Conservation (phyloP, 1,140 invertebrate species). For the Pissodes strobi region DNA sequence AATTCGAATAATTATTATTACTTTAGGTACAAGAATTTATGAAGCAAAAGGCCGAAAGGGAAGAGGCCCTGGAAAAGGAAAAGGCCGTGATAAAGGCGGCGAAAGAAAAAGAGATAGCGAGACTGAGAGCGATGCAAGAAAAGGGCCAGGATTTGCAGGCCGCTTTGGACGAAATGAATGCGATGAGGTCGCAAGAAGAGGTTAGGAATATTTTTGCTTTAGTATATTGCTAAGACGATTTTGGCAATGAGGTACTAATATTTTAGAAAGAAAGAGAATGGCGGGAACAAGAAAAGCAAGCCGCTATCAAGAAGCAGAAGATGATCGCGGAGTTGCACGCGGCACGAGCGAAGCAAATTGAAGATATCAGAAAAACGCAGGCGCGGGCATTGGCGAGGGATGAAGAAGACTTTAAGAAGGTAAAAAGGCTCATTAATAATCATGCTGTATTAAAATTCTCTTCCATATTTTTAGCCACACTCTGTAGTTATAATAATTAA, state of each 20-base stretch:
- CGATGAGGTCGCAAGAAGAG: slow-evolving; percentile 55
- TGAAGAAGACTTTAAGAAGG: slow-evolving; percentile 63
- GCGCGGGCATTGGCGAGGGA: slow-evolving; percentile 66
- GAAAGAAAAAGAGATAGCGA: slow-evolving; percentile 59
- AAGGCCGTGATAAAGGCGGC: slow-evolving; percentile 56
- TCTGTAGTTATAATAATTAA: too few species aligned
- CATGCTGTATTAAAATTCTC: too few species aligned
- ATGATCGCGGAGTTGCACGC: slow-evolving; percentile 49
- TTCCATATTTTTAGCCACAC: too few species aligned
- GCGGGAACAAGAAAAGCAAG: slow-evolving; percentile 54
- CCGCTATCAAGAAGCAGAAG: slow-evolving; percentile 45
- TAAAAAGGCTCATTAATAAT: too few species aligned
- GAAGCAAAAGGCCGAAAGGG: slow-evolving; percentile 62
- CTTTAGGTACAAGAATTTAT: slow-evolving; percentile 64
- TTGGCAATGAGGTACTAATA: too few species aligned
- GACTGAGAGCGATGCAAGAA: slow-evolving; percentile 58
- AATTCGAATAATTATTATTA: neutral
- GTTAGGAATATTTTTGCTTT: slow-evolving; percentile 44
- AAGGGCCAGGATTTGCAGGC: slow-evolving; percentile 53
- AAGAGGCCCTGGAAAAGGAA: slow-evolving; percentile 61
- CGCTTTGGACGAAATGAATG: slow-evolving; percentile 55
- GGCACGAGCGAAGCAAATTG: slow-evolving; percentile 59
- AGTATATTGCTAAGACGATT: too few species aligned
- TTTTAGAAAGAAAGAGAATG: slow-evolving; percentile 55
- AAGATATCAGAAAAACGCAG: slow-evolving; percentile 58